phyloP scores from a whole-genome alignment of 2,888 invertebrate genomes.

The Ichneumoninae sp. region DNA sequence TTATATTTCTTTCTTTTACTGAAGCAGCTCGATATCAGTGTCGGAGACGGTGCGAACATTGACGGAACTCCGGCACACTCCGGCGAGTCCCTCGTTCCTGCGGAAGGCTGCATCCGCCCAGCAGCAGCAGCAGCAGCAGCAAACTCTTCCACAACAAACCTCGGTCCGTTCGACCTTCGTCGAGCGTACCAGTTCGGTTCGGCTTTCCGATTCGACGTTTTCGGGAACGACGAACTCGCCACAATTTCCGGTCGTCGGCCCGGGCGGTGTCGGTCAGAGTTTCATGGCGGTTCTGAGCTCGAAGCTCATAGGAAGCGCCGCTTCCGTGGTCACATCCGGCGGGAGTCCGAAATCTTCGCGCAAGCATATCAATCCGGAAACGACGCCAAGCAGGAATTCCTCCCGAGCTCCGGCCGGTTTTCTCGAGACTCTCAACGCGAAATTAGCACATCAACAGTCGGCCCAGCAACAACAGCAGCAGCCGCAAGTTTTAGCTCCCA shows the following conservation, averaged over 20 bases:
- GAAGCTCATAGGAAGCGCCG: slow-evolving; percentile 85
- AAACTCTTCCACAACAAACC: slow-evolving; percentile 39
- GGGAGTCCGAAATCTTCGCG: slow-evolving; percentile 79
- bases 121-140: slow-evolving; percentile 72
- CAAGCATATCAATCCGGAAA: slow-evolving; percentile 83
- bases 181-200: slow-evolving; percentile 59
- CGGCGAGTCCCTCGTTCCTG: slow-evolving; percentile 92
- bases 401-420: slow-evolving; percentile 86
- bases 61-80: slow-evolving; percentile 93
- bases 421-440: slow-evolving; percentile 92
- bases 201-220: slow-evolving; percentile 37
- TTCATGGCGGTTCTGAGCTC: slow-evolving; percentile 91
- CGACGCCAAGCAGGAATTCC: slow-evolving; percentile 85
- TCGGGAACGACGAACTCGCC: slow-evolving; percentile 65
- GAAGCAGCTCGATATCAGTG: slow-evolving; percentile 85
- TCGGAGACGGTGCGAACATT: slow-evolving; percentile 95
- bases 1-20: not conserved
- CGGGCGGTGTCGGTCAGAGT: slow-evolving; percentile 87
- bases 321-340: slow-evolving; percentile 70
- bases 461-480: slow-evolving; percentile 84
- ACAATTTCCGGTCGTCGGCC: slow-evolving; percentile 78
- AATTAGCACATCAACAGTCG: slow-evolving; percentile 90
- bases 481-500: slow-evolving; percentile 86
- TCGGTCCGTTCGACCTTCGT: slow-evolving; percentile 46
- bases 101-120: slow-evolving; percentile 83